Evolutionary conservation across 2,797 vertebrate species (phyloP), one percentile per base, ranked within the genome.

Genomic region (Xiphophorus birchmanni): DNA sequence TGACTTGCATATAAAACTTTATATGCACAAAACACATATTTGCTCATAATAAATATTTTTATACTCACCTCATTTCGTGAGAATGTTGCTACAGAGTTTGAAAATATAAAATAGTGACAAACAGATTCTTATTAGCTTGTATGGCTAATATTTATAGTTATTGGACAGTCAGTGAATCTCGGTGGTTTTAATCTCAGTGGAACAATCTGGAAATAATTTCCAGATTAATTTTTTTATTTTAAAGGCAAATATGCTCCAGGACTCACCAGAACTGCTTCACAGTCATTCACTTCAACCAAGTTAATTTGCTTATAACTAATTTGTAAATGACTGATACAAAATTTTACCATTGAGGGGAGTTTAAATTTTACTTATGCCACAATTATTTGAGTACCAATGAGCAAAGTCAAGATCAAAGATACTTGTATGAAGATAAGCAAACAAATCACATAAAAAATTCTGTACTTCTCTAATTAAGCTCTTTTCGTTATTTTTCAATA

Each of bases 401-500:
- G 18, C 4, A 40, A 37, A 42, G 37, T 69, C 9, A 21, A 67
- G 9, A 40, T 67, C 18, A 37, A 40, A 67, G 3, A 67, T 67
- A 40, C 63, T 73, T n/a, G 18, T n/a, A 73, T 44, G 23, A 65
- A 72, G 21, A 72, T 77, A 52, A 5, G 9, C 74, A 77, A 44
- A 60, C 21, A 77, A 32, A 42, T 29, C 15, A 60, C 75, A 54
- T 21, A 3, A 47, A 21, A 40, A 80, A 74, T 74, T 13, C 75
- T 74, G 29, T 77, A 83, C 44, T 29, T 87, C 75, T 84, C 37
- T 52, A 60, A 77, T 32, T 54, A n/a, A 77, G 32, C 73, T 84
- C 3, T 23, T n/a, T 76, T 65, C 54, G 77, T 74, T 71, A 91
- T 93, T 92, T 47, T 83, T 77, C 87, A 90, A 72, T 89, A 80